phyloP scores from a whole-genome alignment of 2,113 vertebrate genomes.

The Fulica atra region DNA sequence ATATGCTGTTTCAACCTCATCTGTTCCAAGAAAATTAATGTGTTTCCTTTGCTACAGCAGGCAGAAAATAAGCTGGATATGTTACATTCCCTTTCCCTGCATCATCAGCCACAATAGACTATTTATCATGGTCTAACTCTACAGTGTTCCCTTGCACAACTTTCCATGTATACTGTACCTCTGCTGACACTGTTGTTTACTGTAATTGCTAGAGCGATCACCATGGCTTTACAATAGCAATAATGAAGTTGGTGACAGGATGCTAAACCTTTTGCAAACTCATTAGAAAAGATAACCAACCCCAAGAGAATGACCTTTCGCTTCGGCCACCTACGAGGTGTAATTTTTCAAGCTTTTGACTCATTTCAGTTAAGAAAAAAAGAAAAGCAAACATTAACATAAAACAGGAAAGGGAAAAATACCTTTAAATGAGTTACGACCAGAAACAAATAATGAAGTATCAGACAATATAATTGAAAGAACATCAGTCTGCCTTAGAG shows the following conservation, averaged over 20 bases:
- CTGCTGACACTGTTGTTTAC: not conserved
- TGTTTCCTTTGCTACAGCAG: not conserved
- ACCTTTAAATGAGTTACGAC: not conserved
- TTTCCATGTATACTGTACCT: not conserved
- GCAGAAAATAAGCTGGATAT: not conserved
- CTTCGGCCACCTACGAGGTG: not conserved
- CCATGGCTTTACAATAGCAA: not conserved
- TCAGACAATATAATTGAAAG: not conserved
- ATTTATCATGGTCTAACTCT: not conserved
- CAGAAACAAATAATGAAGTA: not conserved
- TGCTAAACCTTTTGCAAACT: not conserved
- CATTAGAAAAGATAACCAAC: not conserved
- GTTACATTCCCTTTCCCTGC: not conserved
- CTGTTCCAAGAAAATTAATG: not conserved
- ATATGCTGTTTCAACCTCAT: not conserved
- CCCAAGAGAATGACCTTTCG: not conserved
- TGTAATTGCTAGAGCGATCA: not conserved
- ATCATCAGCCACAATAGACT: not conserved
- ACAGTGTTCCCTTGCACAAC: not conserved
- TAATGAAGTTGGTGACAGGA: not conserved
- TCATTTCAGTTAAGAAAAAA: not conserved
- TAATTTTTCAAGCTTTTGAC: not conserved
- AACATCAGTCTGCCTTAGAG: not conserved
- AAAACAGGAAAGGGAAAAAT: not conserved
- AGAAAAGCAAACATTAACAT: not conserved